Percentiles rank a stretch among this genome's conserved stretches.
Conservation (phyloP, 2,888 invertebrate genomes). For the Hanleya hanleyi region DNA sequence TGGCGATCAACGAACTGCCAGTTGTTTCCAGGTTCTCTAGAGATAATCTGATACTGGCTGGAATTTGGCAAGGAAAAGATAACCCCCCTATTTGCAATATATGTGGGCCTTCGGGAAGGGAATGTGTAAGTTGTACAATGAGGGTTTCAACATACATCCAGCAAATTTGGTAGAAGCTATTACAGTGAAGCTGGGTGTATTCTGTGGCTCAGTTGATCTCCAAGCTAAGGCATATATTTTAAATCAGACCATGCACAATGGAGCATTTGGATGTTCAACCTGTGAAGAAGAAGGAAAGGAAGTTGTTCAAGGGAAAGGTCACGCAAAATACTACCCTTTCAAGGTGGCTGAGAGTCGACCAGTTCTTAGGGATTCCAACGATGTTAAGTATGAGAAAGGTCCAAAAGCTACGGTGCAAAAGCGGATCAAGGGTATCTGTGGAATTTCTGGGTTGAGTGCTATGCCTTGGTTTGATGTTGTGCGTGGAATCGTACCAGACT, state of each 20-base stretch:
- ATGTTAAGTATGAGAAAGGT: constrained; percentile 8
- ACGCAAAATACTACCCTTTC: constrained; percentile 16
- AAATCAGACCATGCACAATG: constrained; percentile 33
- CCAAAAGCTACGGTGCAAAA: not conserved
- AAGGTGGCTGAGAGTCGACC: constrained; percentile 5
- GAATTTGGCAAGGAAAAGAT: no score
- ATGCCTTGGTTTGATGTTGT: constrained; percentile 23
- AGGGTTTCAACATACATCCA: not conserved
- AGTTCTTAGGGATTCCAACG: constrained; percentile 12
- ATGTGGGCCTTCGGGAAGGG: not conserved
- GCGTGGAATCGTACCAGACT: constrained; percentile 21
- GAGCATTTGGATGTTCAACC: constrained; percentile 24
- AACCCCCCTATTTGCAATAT: not conserved
- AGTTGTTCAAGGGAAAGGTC: constrained; percentile 18
- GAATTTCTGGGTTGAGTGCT: constrained; percentile 14
- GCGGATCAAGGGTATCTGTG: constrained; percentile 20
- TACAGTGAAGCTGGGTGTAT: not conserved
- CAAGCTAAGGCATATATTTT: not conserved
- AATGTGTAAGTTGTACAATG: not conserved
- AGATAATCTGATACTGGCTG: no score
- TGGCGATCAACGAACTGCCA: no score
- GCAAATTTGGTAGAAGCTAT: not conserved
- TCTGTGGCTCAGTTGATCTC: not conserved
- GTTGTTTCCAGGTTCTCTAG: no score
- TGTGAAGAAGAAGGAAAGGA: constrained; percentile 23